Evolutionary conservation across 2,888 invertebrate species (phyloP), one percentile per base, ranked within the genome.

Genomic region (Limnephilus rhombicus): DNA sequence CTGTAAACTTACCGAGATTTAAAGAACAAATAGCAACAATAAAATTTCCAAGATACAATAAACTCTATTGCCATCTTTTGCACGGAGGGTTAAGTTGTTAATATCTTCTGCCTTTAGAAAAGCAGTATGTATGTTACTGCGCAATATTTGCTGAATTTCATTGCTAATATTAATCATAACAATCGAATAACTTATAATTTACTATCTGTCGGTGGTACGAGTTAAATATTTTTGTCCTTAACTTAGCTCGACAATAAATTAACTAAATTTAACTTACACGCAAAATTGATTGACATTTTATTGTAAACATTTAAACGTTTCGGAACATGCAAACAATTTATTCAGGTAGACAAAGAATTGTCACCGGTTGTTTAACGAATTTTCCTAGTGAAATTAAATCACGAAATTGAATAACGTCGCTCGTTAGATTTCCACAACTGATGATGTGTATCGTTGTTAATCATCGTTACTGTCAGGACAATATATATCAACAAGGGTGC

Each of bases 261-360:
- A 91, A 91, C 81, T 53, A 82, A 85, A 91, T 89, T 89, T 89
- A 85, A 53, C 83, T 83, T 91, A 90, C 91, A 92, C 92, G 91
- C 90, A 45, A 92, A 93, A 93, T 93, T 93, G 92, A 90, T 93
- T 93, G 92, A 80, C 89, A 81, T 92, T 92, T 91, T 90, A 92
- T 92, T 89, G 91, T 93, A 90, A 92, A 93, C 92, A 85, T 92
- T 92, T 93, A 93, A 93, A 92, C 86, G 93, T 92, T 92, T 91
- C 31, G 18, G 37, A 92, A 93, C 93, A 93, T 92, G 93, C 93
- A 90, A 93, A 92, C 92, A 89, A 91, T 93, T 93, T 91, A 91
- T 93, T 93, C 91, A 91, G 91, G 91, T 91, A 87, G 89, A 85
- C 89, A 92, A 91, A 90, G 88, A 90, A 90, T 90, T 90, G 90